Evolutionary conservation across 2,797 vertebrate species (phyloP).

Genomic region (Columba guinea): DNA sequence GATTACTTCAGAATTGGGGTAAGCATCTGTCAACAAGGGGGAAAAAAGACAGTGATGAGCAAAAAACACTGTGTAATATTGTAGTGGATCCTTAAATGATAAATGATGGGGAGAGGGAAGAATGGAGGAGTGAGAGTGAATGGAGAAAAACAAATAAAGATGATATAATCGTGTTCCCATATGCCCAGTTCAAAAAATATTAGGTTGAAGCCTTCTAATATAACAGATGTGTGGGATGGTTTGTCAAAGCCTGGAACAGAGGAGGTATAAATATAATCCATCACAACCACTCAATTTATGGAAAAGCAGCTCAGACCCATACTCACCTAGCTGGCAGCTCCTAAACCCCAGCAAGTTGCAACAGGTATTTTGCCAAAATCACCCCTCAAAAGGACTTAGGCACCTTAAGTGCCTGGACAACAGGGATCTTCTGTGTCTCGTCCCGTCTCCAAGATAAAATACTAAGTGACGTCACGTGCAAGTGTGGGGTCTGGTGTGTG

Average conservation of each 20-base stretch:
- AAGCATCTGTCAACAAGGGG: constrained; percentile 83
- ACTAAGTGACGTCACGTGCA: not conserved
- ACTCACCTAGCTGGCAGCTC: not conserved
- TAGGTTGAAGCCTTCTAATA: not conserved
- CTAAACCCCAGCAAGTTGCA: not conserved
- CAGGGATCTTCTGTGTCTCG: not conserved
- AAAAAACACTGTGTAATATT: not conserved
- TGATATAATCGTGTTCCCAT: not conserved
- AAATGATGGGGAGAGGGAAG: not conserved
- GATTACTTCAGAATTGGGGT: constrained; percentile 94
- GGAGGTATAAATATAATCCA: constrained; percentile 50
- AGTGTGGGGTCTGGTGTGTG: not conserved
- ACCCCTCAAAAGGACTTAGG: not conserved
- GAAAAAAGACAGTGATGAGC: not conserved
- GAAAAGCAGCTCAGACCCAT: not conserved
- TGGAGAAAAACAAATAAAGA: not conserved
- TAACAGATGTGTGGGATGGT: not conserved
- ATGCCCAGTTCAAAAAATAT: constrained; percentile 27
- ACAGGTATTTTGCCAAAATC: not conserved
- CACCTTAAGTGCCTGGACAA: not conserved
- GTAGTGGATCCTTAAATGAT: not conserved
- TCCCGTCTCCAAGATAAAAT: not conserved
- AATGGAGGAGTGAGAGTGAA: constrained; percentile 2
- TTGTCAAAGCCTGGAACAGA: constrained; percentile 20
- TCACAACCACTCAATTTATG: not conserved